Evolutionary conservation across 2,113 vertebrate genomes (phyloP).

Genomic region (Balaeniceps rex): DNA sequence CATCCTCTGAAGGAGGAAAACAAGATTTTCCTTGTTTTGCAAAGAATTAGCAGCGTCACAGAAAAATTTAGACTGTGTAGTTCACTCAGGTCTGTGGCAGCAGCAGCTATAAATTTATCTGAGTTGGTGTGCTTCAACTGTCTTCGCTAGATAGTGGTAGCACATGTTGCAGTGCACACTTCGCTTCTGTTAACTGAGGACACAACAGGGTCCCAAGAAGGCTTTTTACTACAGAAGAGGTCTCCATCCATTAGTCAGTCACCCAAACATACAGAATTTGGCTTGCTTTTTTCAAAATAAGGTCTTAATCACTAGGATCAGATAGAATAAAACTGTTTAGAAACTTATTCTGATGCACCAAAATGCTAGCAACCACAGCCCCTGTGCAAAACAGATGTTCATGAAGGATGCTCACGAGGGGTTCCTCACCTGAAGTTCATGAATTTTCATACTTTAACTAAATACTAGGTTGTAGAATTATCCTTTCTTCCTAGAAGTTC

Average conservation of each 20-base stretch:
- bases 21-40: neutral
- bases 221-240: neutral
- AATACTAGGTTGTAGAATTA: neutral
- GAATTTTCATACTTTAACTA: neutral
- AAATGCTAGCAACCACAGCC: too few species aligned
- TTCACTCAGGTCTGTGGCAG: neutral
- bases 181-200: neutral
- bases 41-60: neutral
- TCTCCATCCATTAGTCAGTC: neutral
- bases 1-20: neutral
- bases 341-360: neutral
- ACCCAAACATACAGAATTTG: neutral
- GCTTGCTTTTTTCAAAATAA: neutral
- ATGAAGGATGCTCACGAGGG: neutral
- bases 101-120: neutral
- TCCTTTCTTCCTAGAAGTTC: neutral
- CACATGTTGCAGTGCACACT: fast-evolving
- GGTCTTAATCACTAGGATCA: neutral
- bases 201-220: neutral
- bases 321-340: neutral
- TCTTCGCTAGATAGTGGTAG: neutral
- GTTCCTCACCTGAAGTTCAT: neutral
- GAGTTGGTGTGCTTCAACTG: neutral
- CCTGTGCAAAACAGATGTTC: neutral
- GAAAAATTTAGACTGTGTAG: neutral